Evolutionary conservation across 2,888 invertebrate species (phyloP).

Genomic region (Cheilosia urbana): DNA sequence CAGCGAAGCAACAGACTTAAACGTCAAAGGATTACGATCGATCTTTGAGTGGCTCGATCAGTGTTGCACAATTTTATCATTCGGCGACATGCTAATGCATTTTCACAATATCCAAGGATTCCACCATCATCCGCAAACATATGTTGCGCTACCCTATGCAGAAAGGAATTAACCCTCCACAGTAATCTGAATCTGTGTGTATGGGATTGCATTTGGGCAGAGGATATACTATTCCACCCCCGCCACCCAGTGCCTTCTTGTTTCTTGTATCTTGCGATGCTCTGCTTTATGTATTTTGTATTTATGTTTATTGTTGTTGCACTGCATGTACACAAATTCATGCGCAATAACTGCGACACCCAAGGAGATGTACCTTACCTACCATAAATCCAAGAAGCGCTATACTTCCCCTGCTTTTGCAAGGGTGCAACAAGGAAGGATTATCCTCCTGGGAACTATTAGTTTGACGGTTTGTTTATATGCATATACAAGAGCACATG

Average conservation of each 20-base stretch:
- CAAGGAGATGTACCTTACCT: background rate
- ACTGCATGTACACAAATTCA: slow-evolving; percentile 47
- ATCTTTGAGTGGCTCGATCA: too few relatives aligned
- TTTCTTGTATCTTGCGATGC: slow-evolving; percentile 36
- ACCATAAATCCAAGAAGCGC: slow-evolving; percentile 4
- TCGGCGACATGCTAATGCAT: too few relatives aligned
- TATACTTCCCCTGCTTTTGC: background rate
- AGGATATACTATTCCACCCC: background rate
- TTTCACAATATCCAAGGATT: too few relatives aligned
- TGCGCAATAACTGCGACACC: slow-evolving; percentile 44
- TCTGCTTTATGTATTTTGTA: slow-evolving; percentile 60
- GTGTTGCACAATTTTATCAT: background rate
- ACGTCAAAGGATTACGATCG: too few relatives aligned
- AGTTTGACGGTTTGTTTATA: slow-evolving; percentile 31
- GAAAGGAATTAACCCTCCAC: background rate
- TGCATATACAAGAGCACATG: slow-evolving; percentile 12
- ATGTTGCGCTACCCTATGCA: background rate
- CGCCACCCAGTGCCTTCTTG: slow-evolving; percentile 6
- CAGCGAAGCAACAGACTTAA: too few relatives aligned
- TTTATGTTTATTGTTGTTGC: slow-evolving; percentile 67
- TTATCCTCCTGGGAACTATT: slow-evolving; percentile 41
- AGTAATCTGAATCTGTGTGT: slow-evolving; percentile 19
- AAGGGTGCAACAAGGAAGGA: slow-evolving; percentile 54
- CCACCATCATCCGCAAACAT: background rate
- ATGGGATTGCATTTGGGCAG: slow-evolving; percentile 12